These are phyloP conservation scores for Dendronephthya gigantea DNA, from an alignment of 64 coral and sea anemone species.

Conservation along the genomic window DNA sequence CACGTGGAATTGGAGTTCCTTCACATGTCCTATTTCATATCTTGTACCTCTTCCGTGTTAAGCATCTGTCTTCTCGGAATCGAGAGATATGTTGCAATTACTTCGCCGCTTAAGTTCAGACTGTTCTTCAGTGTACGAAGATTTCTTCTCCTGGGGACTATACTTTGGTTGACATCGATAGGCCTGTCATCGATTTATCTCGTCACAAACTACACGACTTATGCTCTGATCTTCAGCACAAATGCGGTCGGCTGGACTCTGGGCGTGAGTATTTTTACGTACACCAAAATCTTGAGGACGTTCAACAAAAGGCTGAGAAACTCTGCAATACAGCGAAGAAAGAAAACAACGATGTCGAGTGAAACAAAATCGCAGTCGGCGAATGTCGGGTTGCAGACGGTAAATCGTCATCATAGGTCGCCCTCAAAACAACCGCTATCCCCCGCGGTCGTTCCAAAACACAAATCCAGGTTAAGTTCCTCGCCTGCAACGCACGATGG, in stretches of 20 bases:
- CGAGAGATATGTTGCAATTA: constrained; percentile 67
- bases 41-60: constrained; percentile 66
- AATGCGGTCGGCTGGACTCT: constrained; percentile 55
- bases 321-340: neutral
- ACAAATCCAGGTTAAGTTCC: neutral
- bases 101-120: constrained; percentile 47
- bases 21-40: constrained; percentile 68
- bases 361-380: neutral
- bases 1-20: constrained; percentile 3
- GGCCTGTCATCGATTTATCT: constrained; percentile 54
- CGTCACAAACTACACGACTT: constrained; percentile 42
- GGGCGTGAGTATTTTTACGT: constrained; percentile 57
- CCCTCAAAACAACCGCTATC: neutral
- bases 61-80: constrained; percentile 69
- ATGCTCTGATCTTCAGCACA: constrained; percentile 61
- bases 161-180: constrained; percentile 59
- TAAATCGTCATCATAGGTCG: too few species aligned
- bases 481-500: too few species aligned
- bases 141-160: constrained; percentile 33
- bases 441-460: neutral
- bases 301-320: constrained; percentile 42
- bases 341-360: neutral
- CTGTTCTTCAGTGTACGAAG: constrained; percentile 41
- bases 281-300: constrained; percentile 52
- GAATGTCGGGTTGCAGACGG: neutral